These are phyloP conservation scores for Gobionotothen gibberifrons DNA, from an alignment of 2,797 vertebrate genomes.

Conservation along the genomic window DNA sequence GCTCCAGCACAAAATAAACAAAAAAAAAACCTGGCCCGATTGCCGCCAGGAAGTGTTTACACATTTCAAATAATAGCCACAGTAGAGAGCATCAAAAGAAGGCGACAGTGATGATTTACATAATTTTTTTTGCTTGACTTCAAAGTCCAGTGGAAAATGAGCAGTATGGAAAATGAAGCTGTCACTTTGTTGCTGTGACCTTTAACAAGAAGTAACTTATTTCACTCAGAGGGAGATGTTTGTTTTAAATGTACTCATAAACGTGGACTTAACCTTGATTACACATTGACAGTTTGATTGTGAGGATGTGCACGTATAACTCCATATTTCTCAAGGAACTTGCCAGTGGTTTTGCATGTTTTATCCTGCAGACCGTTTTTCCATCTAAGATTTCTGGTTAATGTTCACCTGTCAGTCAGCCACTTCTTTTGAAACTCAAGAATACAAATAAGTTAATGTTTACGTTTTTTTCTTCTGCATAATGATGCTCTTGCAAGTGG, in stretches of 20 bases:
- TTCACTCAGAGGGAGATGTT: conserved; percentile 2
- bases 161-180: neutral
- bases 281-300: neutral
- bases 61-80: conserved; percentile 43
- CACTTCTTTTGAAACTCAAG: neutral
- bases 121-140: conserved; percentile 29
- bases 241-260: neutral
- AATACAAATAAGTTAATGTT: too few species aligned
- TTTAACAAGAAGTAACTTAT: conserved; percentile 21
- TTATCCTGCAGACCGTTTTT: neutral
- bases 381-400: neutral
- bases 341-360: neutral
- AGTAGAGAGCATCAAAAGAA: conserved; percentile 22
- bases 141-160: conserved; percentile 27
- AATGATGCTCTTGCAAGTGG: too few species aligned
- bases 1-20: conserved; percentile 21
- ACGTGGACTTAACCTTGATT: neutral
- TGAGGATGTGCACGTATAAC: neutral
- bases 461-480: neutral
- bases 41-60: conserved; percentile 42
- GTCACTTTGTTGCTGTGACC: conserved; percentile 25
- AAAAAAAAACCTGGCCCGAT: conserved; percentile 2
- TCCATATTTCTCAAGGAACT: neutral
- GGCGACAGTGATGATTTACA: conserved; percentile 41
- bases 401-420: neutral